Evolutionary conservation across 1,140 invertebrate species (phyloP).

Genomic region (Scaptomyza pallida): DNA sequence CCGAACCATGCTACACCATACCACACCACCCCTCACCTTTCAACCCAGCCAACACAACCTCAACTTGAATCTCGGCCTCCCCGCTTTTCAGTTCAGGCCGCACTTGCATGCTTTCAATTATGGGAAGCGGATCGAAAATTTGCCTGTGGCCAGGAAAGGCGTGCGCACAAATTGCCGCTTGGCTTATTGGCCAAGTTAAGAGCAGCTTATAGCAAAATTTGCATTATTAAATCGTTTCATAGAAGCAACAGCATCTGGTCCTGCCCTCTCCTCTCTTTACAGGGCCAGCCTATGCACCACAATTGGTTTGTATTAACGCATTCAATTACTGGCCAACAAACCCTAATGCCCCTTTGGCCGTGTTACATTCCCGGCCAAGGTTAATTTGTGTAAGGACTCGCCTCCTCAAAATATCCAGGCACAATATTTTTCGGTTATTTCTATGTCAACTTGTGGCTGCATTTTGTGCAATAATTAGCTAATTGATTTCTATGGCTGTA

Average conservation of each 20-base stretch:
- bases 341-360: neutral
- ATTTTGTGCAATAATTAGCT: conserved; percentile 66
- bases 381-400: conserved; percentile 11
- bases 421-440: conserved; percentile 16
- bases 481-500: conserved; percentile 72
- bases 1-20: too few relatives aligned
- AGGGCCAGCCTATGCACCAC: neutral
- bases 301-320: conserved; percentile 11
- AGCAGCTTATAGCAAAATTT: conserved; percentile 44
- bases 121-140: conserved; percentile 18
- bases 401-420: conserved; percentile 16
- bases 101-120: conserved; percentile 56
- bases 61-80: neutral
- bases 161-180: conserved; percentile 29
- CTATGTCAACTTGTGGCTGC: conserved; percentile 38
- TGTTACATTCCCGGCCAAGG: conserved; percentile 8
- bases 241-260: neutral
- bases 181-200: conserved; percentile 53
- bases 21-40: neutral
- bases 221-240: conserved; percentile 50
- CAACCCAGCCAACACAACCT: neutral
- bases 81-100: neutral
- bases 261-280: too few relatives aligned
- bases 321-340: conserved; percentile 15
- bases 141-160: conserved; percentile 24